Evolutionary conservation across 2,797 vertebrate species (phyloP), one percentile per base, ranked within the genome.

Genomic region (Rallus crepitans): DNA sequence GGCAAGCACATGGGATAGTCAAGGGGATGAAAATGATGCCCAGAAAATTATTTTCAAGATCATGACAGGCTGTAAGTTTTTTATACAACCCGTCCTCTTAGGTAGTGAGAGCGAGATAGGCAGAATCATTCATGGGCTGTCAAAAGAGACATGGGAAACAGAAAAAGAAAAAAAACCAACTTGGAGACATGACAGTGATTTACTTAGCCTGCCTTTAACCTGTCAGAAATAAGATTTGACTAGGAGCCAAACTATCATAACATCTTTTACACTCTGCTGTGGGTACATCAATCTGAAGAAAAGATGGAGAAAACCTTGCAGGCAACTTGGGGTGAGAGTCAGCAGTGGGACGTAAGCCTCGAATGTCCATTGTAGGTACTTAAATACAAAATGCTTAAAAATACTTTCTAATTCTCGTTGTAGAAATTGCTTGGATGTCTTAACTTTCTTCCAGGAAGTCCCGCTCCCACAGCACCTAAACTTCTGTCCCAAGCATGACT

Each of bases 141-240:
- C 96, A 96, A 93, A 94, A 86, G 4, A 94, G 69, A 82, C 25
- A 70, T 35, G 68, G 77, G 80, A 95, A 88, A 64, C 31, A 73
- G 69, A 69, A 92, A 90, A 77, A 28, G 8, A 42, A 30, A 66
- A 72, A 73, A 68, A 82, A 33, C 21, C 21, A 60, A 18, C 30
- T 81, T 86, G 40, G 59, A 89, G 79, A 68, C 5, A 6, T 81
- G 84, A 88, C 94, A 90, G 70, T 94, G 89, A 89, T 96, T 93
- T 94, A 92, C 60, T 83, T 82, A 45, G n/a, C 86, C 45, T 57
- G 52, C 66, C n/a, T 90, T 91, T 72, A 88, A 89, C 42, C 65
- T 93, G 55, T 92, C 84, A 91, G 82, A 94, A 94, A 71, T 82
- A 76, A 87, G 91, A 90, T 83, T 78, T 95, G 76, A 78, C 47